Evolutionary conservation across 2,113 vertebrate genomes (phyloP).

Genomic region (human): DNA sequence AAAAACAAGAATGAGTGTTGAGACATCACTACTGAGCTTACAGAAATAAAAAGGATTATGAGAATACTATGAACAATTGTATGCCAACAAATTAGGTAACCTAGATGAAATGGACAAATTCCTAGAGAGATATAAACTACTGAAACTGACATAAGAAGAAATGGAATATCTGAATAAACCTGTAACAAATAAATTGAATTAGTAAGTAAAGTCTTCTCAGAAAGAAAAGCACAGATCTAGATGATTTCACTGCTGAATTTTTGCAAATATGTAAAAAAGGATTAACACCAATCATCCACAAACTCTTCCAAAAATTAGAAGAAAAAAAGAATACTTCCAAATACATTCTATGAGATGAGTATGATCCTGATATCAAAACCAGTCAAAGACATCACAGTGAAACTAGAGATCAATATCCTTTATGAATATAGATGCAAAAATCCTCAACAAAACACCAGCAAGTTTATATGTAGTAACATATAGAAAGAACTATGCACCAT

Average conservation of each 20-base stretch:
- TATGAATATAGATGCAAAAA: background rate
- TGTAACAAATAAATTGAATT: background rate
- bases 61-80: background rate
- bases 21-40: background rate
- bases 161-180: background rate
- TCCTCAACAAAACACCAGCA: slow-evolving; percentile 26
- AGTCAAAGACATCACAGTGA: background rate
- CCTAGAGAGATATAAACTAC: slow-evolving; percentile 17
- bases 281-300: background rate
- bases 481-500: background rate
- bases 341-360: background rate
- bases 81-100: slow-evolving; percentile 24
- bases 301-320: slow-evolving; percentile 14
- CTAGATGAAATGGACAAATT: background rate
- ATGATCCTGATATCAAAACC: background rate
- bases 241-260: background rate
- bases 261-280: background rate
- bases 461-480: background rate
- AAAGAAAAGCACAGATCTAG: background rate
- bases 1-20: background rate
- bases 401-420: background rate
- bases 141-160: background rate
- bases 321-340: background rate
- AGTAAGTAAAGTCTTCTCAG: background rate
- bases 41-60: background rate